These are phyloP conservation scores for Tyto alba DNA, from an alignment of 2,113 vertebrate genomes.

Conservation along the genomic window DNA sequence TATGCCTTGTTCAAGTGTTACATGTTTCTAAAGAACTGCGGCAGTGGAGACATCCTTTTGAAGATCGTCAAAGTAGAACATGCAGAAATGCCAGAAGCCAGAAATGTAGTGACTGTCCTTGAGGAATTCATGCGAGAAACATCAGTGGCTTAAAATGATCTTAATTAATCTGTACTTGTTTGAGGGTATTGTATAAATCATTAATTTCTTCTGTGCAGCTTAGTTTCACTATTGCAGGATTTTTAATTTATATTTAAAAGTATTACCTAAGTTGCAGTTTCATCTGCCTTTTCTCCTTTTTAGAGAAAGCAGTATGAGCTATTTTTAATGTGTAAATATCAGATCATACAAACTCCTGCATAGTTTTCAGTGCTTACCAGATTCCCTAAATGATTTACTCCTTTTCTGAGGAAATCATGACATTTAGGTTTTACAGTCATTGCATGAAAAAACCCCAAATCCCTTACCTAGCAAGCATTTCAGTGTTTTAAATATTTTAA, in stretches of 20 bases:
- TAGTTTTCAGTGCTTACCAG: neutral
- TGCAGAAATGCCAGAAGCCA: constrained; percentile 89
- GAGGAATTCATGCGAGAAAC: constrained; percentile 90
- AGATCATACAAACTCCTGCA: neutral
- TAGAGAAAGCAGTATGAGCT: neutral
- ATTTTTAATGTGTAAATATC: neutral
- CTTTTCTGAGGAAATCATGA: neutral
- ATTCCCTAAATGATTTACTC: neutral
- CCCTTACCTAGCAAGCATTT: neutral
- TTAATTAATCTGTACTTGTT: neutral
- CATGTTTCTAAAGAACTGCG: constrained; percentile 90
- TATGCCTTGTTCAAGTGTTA: constrained; percentile 94
- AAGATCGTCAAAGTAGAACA: constrained; percentile 91
- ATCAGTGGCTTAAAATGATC: neutral
- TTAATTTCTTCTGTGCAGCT: neutral
- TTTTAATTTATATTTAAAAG: constrained; percentile 31
- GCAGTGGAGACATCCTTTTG: constrained; percentile 89
- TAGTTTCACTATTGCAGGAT: neutral
- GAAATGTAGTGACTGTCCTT: constrained; percentile 86
- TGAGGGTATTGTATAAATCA: neutral
- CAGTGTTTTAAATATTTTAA: neutral
- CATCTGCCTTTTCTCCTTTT: constrained; percentile 5
- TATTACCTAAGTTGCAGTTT: constrained; percentile 13
- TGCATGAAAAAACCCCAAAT: neutral
- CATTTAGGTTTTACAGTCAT: neutral